A percentile compares a stretch with the other conserved stretches of the same genome.
These are phyloP conservation scores for Epizoanthus illoricatus DNA, from an alignment of 92 coral and sea anemone species.

Conservation along the genomic window DNA sequence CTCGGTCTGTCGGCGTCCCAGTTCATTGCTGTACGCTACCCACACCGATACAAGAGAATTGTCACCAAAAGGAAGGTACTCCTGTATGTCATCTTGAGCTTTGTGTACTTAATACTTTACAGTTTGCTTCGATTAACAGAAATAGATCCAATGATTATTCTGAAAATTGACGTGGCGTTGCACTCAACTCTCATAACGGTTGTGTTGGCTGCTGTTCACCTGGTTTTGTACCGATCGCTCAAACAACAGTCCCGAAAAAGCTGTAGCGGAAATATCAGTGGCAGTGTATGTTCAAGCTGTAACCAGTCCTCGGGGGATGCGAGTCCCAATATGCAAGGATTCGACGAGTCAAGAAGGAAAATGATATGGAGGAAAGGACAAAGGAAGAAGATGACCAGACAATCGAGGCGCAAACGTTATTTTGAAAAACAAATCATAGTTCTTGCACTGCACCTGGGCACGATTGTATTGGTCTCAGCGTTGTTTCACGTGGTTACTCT, in stretches of 20 bases:
- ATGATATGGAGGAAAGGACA: background rate
- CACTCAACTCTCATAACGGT: constrained; percentile 70
- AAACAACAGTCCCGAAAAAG: constrained; percentile 39
- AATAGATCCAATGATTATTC: constrained; percentile 45
- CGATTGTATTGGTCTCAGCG: constrained; percentile 56
- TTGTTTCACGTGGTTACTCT: constrained; percentile 62
- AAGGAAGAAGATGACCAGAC: background rate
- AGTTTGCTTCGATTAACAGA: constrained; percentile 65
- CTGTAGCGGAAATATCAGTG: background rate
- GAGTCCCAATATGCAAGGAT: background rate
- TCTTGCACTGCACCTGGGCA: constrained; percentile 57
- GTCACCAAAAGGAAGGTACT: constrained; percentile 66
- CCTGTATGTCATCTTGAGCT: constrained; percentile 55
- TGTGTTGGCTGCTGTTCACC: constrained; percentile 58
- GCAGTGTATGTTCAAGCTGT: background rate
- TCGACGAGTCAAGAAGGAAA: background rate
- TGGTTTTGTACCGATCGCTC: constrained; percentile 60
- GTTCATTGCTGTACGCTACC: constrained; percentile 73
- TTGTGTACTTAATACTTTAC: constrained; percentile 60
- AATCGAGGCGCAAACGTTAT: constrained; percentile 15
- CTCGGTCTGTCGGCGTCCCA: constrained; percentile 78
- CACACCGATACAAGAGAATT: constrained; percentile 67
- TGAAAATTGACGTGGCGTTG: constrained; percentile 63
- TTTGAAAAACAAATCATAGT: constrained; percentile 63
- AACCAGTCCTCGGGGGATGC: background rate